Evolutionary conservation across 1,140 invertebrate species (phyloP).

Genomic region (Ylistrum balloti): DNA sequence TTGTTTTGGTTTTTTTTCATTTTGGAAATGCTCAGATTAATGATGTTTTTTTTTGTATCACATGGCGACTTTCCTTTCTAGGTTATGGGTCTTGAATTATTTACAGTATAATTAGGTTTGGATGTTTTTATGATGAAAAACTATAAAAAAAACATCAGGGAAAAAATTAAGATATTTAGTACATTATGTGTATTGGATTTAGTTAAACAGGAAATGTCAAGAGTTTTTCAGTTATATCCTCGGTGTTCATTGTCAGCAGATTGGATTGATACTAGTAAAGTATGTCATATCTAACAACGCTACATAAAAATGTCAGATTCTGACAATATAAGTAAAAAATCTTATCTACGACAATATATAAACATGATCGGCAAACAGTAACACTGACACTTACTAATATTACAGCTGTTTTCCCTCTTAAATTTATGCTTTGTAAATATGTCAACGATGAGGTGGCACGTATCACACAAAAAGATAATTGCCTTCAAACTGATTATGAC

Average conservation of each 20-base stretch:
- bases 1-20: no score
- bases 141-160: no score
- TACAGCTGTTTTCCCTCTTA: not conserved
- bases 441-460: not conserved
- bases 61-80: no score
- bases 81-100: no score
- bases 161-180: no score
- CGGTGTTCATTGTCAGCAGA: not conserved
- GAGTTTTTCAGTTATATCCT: not conserved
- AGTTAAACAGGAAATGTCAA: constrained; percentile 10
- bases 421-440: not conserved
- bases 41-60: no score
- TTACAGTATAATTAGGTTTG: no score
- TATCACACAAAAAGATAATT: not conserved
- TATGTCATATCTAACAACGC: not conserved
- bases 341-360: not conserved
- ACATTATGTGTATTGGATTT: no score
- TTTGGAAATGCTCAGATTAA: no score
- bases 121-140: no score
- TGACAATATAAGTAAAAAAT: constrained; percentile 9
- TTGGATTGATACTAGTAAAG: not conserved
- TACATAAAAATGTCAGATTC: constrained; percentile 3
- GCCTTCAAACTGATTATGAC: not conserved
- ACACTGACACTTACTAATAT: not conserved
- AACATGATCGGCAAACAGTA: not conserved